Conservation (phyloP, 2,888 invertebrate species). For the Synergus gifuensis region DNA sequence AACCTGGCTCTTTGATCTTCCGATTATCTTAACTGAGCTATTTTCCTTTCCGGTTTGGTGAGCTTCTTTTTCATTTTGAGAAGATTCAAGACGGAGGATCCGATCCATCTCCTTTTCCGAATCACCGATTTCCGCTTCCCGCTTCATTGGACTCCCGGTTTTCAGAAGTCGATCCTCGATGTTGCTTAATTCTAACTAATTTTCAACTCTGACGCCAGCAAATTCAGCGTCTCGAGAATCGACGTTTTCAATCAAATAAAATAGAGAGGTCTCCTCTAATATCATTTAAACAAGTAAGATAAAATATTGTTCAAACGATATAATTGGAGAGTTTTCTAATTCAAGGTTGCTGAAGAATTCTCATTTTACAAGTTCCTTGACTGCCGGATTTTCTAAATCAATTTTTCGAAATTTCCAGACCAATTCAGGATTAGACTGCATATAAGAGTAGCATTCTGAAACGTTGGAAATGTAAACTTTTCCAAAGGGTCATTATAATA, state of each 20-base stretch:
- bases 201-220: background rate
- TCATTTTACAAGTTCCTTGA: background rate
- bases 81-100: constrained; percentile 43
- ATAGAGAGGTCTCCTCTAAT: background rate
- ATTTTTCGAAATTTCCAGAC: too few relatives aligned
- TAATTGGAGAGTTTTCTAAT: too few relatives aligned
- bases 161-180: constrained; percentile 7
- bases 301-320: too few relatives aligned
- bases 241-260: background rate
- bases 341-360: too few relatives aligned
- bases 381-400: too few relatives aligned
- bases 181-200: constrained; percentile 17
- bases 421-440: too few relatives aligned
- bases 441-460: too few relatives aligned
- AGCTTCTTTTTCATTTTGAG: constrained; percentile 60
- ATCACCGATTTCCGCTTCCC: constrained; percentile 32
- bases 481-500: too few relatives aligned
- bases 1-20: constrained; percentile 62
- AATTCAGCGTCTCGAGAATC: background rate
- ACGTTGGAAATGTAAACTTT: too few relatives aligned
- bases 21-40: constrained; percentile 63
- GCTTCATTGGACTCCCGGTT: background rate
- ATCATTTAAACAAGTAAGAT: too few relatives aligned
- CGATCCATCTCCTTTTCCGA: constrained; percentile 38
- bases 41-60: constrained; percentile 52